phyloP scores from a whole-genome alignment of 2,888 invertebrate genomes.

The Apocheima hispidaria region DNA sequence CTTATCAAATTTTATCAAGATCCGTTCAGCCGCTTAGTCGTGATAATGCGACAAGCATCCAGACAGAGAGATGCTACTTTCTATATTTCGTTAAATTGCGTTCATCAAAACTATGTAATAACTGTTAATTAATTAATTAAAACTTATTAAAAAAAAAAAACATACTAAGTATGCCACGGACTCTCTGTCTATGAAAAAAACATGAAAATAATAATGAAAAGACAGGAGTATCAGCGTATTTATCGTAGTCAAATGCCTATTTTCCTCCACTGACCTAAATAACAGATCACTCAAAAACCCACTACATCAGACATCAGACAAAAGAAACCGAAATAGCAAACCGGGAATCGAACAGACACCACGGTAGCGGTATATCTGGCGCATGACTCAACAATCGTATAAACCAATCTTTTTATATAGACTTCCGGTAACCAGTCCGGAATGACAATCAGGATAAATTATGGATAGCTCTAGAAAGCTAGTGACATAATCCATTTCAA shows the following conservation, averaged over 20 bases:
- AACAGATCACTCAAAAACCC: constrained; percentile 15
- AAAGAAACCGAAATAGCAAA: constrained; percentile 26
- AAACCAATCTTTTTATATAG: constrained; percentile 35
- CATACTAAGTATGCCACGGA: too few species aligned
- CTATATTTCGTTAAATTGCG: too few species aligned
- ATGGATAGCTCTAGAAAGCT: constrained; percentile 15
- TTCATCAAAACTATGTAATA: too few species aligned
- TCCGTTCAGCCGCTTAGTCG: too few species aligned
- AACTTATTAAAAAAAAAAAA: too few species aligned
- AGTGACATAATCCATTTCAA: constrained; percentile 11
- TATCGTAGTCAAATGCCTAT: background rate
- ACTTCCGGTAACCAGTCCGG: constrained; percentile 35
- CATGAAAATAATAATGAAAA: too few species aligned
- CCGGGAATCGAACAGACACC: constrained; percentile 17
- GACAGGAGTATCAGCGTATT: too few species aligned
- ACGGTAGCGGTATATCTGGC: constrained; percentile 22
- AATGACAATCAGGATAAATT: constrained; percentile 33
- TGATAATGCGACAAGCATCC: too few species aligned
- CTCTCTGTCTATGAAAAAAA: too few species aligned
- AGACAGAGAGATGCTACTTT: too few species aligned
- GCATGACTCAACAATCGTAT: constrained; percentile 38
- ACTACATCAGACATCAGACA: constrained; percentile 7
- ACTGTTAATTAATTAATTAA: too few species aligned
- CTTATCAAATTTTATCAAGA: too few species aligned
- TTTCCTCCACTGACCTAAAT: constrained; percentile 8